These are phyloP conservation scores for Bostrychus sinensis DNA, from an alignment of 2,113 vertebrate species.

Conservation along the genomic window DNA sequence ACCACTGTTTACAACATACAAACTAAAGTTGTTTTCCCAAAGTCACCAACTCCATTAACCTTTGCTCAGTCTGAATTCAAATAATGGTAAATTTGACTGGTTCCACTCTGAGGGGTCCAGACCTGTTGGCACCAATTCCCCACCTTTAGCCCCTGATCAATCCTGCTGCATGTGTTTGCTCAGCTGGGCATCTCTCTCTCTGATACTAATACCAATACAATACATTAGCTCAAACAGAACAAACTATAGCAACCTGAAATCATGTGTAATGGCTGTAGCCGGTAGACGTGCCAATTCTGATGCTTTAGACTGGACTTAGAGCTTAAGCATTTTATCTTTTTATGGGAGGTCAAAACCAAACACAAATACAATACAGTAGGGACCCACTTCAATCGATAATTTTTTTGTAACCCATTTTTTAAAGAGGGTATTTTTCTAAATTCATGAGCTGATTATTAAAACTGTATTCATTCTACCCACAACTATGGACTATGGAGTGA, in stretches of 20 bases:
- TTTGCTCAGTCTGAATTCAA: constrained; percentile 69
- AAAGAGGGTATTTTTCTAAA: too few species aligned
- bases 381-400: too few species aligned
- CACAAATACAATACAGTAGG: too few species aligned
- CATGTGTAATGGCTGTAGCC: constrained; percentile 26
- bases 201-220: constrained; percentile 54
- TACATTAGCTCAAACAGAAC: constrained; percentile 56
- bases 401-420: too few species aligned
- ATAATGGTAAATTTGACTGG: constrained; percentile 69
- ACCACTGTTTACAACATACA: constrained; percentile 8
- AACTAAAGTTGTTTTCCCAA: constrained; percentile 48
- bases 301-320: constrained; percentile 8
- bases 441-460: too few species aligned
- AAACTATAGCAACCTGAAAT: constrained; percentile 53
- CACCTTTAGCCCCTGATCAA: constrained; percentile 66
- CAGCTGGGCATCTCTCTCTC: constrained; percentile 68
- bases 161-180: constrained; percentile 67
- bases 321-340: too few species aligned
- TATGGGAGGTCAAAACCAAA: not conserved
- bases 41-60: constrained; percentile 67
- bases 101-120: constrained; percentile 74
- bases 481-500: too few species aligned
- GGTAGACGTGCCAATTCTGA: constrained; percentile 8
- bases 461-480: too few species aligned
- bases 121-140: constrained; percentile 70